These are phyloP conservation scores for Poeciliopsis presidionis DNA, from an alignment of 2,797 vertebrate genomes.

Conservation along the genomic window DNA sequence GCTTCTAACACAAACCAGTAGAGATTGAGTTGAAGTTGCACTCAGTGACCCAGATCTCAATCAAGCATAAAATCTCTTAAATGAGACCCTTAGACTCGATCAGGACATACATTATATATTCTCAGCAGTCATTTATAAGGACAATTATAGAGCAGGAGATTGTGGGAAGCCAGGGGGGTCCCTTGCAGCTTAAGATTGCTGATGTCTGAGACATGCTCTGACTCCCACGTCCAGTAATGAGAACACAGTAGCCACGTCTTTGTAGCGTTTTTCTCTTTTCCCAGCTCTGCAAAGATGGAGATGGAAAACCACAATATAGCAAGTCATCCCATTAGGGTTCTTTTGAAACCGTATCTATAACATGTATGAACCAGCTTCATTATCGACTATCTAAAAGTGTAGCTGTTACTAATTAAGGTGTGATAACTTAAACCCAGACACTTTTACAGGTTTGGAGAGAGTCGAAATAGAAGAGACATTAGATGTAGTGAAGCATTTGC, in stretches of 20 bases:
- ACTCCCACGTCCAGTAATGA: conserved; percentile 49
- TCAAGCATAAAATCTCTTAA: conserved; percentile 1
- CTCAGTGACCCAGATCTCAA: neutral
- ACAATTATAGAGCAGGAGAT: conserved; percentile 42
- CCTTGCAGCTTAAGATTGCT: conserved; percentile 26
- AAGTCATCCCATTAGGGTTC: neutral
- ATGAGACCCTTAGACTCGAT: conserved; percentile 2
- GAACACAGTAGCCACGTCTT: conserved; percentile 33
- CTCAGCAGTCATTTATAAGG: conserved; percentile 17
- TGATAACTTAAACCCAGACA: neutral
- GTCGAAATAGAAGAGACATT: conserved; percentile 3
- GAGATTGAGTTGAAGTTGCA: neutral
- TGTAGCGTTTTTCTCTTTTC: conserved; percentile 27
- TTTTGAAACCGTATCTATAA: neutral
- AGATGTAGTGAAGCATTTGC: neutral
- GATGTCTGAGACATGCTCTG: conserved; percentile 30
- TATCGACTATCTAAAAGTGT: neutral
- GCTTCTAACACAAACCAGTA: neutral
- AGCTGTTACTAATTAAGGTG: neutral
- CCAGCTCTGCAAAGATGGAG: conserved; percentile 5
- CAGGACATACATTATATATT: conserved; percentile 2
- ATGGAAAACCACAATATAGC: conserved; percentile 1
- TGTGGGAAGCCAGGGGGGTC: conserved; percentile 34
- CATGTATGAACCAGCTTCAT: neutral
- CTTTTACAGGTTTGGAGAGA: conserved; percentile 5